A percentile compares a stretch with the other conserved stretches of the same genome.
Conservation (phyloP, 1,140 invertebrate species). For the Drosophila funebris region DNA sequence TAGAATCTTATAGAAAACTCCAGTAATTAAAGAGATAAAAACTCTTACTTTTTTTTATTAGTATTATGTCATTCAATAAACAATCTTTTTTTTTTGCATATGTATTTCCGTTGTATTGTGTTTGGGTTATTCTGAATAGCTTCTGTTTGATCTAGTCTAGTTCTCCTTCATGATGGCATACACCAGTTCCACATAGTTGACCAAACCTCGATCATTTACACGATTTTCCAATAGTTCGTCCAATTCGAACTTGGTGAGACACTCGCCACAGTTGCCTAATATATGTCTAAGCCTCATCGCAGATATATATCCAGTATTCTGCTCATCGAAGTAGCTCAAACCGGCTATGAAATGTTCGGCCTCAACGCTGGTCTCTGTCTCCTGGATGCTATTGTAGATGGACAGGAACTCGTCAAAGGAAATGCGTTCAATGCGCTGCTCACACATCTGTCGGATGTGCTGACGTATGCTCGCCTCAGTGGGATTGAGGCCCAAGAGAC, state of each 20-base stretch:
- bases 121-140: neutral
- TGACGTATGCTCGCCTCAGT: constrained; percentile 80
- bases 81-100: constrained; percentile 22
- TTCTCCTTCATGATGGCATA: constrained; percentile 22
- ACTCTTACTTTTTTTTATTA: neutral
- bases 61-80: neutral
- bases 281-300: constrained; percentile 95
- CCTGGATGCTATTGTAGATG: constrained; percentile 42
- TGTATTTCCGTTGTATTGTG: constrained; percentile 48
- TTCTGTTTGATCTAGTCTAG: neutral
- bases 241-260: constrained; percentile 94
- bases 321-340: constrained; percentile 93
- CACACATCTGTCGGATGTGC: constrained; percentile 63
- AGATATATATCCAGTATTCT: constrained; percentile 96
- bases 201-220: constrained; percentile 94
- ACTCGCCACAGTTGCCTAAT: constrained; percentile 95
- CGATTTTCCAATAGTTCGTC: constrained; percentile 97
- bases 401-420: constrained; percentile 52
- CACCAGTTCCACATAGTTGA: constrained; percentile 89
- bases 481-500: constrained; percentile 82
- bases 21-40: neutral
- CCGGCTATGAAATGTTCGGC: constrained; percentile 49
- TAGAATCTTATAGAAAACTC: neutral
- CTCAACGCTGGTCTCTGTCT: neutral
- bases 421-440: constrained; percentile 25